Percentiles rank a stretch among this genome's conserved stretches.
phyloP scores from a whole-genome alignment of 1,140 invertebrate species.

The Bombus terrestris region DNA sequence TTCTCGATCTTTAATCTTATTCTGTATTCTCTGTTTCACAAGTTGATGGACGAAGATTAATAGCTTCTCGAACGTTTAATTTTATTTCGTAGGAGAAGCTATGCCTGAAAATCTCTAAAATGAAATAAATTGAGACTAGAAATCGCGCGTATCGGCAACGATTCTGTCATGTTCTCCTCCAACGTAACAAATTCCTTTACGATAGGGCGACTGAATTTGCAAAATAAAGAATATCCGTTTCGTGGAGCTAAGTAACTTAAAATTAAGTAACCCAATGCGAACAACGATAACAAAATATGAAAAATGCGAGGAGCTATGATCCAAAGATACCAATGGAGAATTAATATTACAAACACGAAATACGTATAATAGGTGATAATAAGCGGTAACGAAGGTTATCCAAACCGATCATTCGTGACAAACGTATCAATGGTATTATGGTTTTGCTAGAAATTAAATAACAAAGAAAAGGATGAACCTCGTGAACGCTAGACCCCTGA shows the following conservation, averaged over 20 bases:
- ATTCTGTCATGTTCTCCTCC: too few species aligned
- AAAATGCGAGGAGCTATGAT: neutral
- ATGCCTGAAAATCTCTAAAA: too few species aligned
- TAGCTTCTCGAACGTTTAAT: too few species aligned
- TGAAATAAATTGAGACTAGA: too few species aligned
- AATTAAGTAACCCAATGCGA: neutral
- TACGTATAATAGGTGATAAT: neutral
- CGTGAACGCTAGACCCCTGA: conserved; percentile 12
- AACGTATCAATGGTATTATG: conserved; percentile 27
- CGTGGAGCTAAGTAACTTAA: neutral
- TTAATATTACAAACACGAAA: neutral
- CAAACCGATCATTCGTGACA: conserved; percentile 7
- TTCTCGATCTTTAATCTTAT: neutral
- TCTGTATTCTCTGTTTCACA: too few species aligned
- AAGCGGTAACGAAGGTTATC: neutral
- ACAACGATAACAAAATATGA: too few species aligned
- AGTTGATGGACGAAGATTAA: too few species aligned
- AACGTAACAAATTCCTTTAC: too few species aligned
- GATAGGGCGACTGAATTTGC: too few species aligned
- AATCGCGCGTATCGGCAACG: too few species aligned
- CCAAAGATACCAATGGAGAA: neutral
- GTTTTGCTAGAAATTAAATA: conserved; percentile 56
- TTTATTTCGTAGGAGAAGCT: too few species aligned
- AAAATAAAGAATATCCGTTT: too few species aligned
- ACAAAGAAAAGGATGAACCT: conserved; percentile 24